A percentile compares a stretch with the other conserved stretches of the same genome.
Evolutionary conservation across 2,113 vertebrate species (phyloP).

Genomic region (Oreocharis arfaki): DNA sequence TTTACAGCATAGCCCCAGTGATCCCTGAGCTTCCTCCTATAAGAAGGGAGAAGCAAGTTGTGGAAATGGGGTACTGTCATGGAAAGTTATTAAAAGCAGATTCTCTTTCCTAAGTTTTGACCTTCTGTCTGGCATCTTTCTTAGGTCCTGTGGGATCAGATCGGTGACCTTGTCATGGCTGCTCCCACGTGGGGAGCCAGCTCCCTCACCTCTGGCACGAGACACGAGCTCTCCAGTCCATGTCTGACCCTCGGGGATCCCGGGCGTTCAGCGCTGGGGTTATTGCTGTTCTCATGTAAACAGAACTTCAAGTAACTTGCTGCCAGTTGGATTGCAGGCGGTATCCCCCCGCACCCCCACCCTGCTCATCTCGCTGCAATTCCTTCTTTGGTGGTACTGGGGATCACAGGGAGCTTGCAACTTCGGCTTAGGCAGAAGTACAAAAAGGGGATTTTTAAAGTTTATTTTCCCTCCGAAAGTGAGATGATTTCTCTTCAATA

Average conservation of each 20-base stretch:
- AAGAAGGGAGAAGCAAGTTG: neutral
- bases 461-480: slow-evolving; percentile 13
- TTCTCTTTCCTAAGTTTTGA: neutral
- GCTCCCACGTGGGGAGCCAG: neutral
- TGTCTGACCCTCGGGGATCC: slow-evolving; percentile 11
- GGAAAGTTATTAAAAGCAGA: neutral
- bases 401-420: slow-evolving; percentile 22
- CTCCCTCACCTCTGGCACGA: neutral
- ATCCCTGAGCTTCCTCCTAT: slow-evolving; percentile 14
- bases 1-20: slow-evolving; percentile 1
- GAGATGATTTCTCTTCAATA: neutral
- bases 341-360: neutral
- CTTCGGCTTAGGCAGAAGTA: slow-evolving; percentile 21
- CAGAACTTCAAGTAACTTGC: slow-evolving; percentile 55
- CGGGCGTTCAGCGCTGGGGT: slow-evolving; percentile 8
- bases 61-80: neutral
- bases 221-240: neutral
- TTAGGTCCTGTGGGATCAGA: neutral
- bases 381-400: slow-evolving; percentile 71
- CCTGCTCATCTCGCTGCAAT: slow-evolving; percentile 11
- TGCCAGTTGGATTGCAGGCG: slow-evolving; percentile 61
- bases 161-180: neutral
- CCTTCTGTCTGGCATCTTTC: neutral
- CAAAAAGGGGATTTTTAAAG: slow-evolving; percentile 19
- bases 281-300: slow-evolving; percentile 43